Evolutionary conservation across 2,113 vertebrate genomes (phyloP).

Genomic region (Gopherus flavomarginatus): DNA sequence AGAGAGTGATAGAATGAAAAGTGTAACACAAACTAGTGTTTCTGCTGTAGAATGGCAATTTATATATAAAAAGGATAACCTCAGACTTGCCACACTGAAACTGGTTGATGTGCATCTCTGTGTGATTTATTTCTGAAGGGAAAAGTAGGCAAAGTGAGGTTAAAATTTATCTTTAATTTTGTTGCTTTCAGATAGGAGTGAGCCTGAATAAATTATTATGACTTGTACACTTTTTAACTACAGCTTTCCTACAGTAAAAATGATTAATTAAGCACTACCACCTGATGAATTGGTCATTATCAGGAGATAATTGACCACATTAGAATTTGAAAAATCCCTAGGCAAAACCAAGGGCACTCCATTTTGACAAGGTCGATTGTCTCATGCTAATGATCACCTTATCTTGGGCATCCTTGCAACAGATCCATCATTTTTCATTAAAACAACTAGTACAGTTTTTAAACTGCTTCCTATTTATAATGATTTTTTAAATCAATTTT

Average conservation of each 20-base stretch:
- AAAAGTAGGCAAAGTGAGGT: neutral
- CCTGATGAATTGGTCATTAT: slow-evolving; percentile 37
- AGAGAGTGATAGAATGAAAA: slow-evolving; percentile 10
- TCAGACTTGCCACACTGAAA: neutral
- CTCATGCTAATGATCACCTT: slow-evolving; percentile 22
- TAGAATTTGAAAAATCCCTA: neutral
- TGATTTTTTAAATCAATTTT: slow-evolving; percentile 32
- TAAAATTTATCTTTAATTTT: slow-evolving; percentile 39
- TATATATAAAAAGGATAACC: neutral
- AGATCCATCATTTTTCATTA: slow-evolving; percentile 45
- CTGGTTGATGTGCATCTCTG: slow-evolving; percentile 2
- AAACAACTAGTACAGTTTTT: slow-evolving; percentile 23
- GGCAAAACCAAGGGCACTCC: neutral
- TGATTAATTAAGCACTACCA: slow-evolving; percentile 51
- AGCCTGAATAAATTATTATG: slow-evolving; percentile 56
- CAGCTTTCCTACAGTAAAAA: slow-evolving; percentile 16
- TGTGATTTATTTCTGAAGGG: neutral
- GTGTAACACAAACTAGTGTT: slow-evolving; percentile 24
- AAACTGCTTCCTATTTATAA: neutral
- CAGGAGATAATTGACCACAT: slow-evolving; percentile 43
- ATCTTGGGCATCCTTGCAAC: slow-evolving; percentile 31
- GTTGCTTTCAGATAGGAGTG: slow-evolving; percentile 42
- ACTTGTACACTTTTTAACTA: slow-evolving; percentile 36
- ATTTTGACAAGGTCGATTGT: slow-evolving; percentile 24
- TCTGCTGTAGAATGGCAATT: slow-evolving; percentile 1